These are phyloP conservation scores for Microplitis demolitor DNA, from an alignment of 1,140 invertebrate species.

Conservation along the genomic window DNA sequence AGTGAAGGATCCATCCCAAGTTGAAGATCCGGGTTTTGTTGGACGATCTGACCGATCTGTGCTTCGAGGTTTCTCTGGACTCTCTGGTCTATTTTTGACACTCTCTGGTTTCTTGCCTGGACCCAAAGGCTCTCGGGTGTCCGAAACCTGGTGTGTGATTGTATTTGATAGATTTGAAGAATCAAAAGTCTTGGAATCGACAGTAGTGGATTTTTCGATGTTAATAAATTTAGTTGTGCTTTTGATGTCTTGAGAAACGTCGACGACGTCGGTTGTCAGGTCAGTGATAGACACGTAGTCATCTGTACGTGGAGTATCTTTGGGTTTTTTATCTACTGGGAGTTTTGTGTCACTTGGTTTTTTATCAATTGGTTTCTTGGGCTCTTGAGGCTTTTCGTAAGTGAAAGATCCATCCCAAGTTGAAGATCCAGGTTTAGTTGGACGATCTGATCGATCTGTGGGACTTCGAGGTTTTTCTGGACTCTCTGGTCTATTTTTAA, in stretches of 20 bases:
- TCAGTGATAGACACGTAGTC: neutral
- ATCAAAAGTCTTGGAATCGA: constrained; percentile 22
- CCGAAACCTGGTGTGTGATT: constrained; percentile 15
- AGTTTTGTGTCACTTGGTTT: constrained; percentile 6
- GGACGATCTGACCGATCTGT: constrained; percentile 10
- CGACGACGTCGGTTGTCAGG: neutral
- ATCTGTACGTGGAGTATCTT: neutral
- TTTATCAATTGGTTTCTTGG: neutral
- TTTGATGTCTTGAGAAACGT: neutral
- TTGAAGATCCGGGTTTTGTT: constrained; percentile 26
- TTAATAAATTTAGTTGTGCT: constrained; percentile 2
- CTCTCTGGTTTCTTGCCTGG: constrained; percentile 7
- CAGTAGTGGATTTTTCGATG: constrained; percentile 18
- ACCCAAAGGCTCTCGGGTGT: constrained; percentile 4
- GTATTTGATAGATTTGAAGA: constrained; percentile 16
- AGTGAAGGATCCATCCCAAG: constrained; percentile 34
- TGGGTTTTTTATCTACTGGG: constrained; percentile 1
- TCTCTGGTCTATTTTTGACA: neutral
- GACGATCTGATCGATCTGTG: constrained; percentile 5
- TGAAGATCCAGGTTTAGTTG: constrained; percentile 21
- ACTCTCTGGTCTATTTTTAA: neutral
- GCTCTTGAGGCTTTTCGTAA: constrained; percentile 5
- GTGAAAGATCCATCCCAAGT: constrained; percentile 31
- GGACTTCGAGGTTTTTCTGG: constrained; percentile 19
- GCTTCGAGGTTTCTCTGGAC: constrained; percentile 23